These are phyloP conservation scores for Sus scrofa DNA, from an alignment of 2,113 vertebrate genomes.

Conservation along the genomic window DNA sequence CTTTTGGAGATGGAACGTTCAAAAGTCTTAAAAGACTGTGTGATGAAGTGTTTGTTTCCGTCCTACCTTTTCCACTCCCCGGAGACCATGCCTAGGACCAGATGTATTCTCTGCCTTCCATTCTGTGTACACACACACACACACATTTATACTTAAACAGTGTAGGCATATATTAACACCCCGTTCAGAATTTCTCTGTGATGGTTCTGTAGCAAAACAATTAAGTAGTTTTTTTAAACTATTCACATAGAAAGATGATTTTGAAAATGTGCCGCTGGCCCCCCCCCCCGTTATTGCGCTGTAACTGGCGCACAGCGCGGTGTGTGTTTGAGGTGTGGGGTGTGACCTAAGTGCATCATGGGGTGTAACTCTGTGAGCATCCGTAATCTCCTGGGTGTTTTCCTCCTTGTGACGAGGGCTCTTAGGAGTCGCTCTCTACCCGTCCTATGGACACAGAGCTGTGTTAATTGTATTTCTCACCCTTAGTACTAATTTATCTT, in stretches of 20 bases:
- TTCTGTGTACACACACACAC: neutral
- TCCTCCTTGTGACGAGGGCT: neutral
- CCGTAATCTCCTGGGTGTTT: neutral
- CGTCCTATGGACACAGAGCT: too few relatives aligned
- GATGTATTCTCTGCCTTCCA: too few relatives aligned
- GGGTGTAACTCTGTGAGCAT: neutral
- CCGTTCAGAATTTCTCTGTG: constrained; percentile 29
- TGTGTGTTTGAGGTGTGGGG: neutral
- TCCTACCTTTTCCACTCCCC: neutral
- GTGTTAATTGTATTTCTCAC: neutral
- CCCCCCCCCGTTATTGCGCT: neutral
- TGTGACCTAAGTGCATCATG: neutral
- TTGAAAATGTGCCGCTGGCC: neutral
- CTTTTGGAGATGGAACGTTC: neutral
- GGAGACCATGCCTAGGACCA: neutral
- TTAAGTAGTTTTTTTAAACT: constrained; percentile 61
- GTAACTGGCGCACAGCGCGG: neutral
- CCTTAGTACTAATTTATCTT: neutral
- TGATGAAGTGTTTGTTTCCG: neutral
- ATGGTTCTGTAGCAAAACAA: constrained; percentile 29
- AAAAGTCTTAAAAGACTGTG: neutral
- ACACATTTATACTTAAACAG: neutral
- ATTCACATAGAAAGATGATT: constrained; percentile 51
- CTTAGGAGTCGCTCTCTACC: neutral
- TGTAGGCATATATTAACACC: constrained; percentile 55